These are phyloP conservation scores for Ovis aries DNA, from an alignment of 2,113 vertebrate genomes.

Conservation along the genomic window ARS-UI_Ramb_v3.0 NC_056058.1:31991001-31991500, in stretches of 20 bases:
- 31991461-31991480: accelerated
- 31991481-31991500: accelerated
- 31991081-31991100: too few relatives aligned
- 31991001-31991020: background rate
- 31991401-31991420: background rate
- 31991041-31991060: background rate
- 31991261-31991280: background rate
- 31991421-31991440: accelerated
- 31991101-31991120: background rate
- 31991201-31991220: background rate
- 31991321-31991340: background rate
- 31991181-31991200: background rate
- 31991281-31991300: background rate
- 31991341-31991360: accelerated
- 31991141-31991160: background rate
- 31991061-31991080: background rate
- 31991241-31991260: accelerated
- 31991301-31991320: background rate
- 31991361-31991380: background rate
- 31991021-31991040: background rate
- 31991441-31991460: accelerated
- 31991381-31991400: background rate
- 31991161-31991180: background rate
- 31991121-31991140: background rate
- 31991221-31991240: background rate